phyloP scores from a whole-genome alignment of 2,797 vertebrate species.

The Mergus octosetaceus region DNA sequence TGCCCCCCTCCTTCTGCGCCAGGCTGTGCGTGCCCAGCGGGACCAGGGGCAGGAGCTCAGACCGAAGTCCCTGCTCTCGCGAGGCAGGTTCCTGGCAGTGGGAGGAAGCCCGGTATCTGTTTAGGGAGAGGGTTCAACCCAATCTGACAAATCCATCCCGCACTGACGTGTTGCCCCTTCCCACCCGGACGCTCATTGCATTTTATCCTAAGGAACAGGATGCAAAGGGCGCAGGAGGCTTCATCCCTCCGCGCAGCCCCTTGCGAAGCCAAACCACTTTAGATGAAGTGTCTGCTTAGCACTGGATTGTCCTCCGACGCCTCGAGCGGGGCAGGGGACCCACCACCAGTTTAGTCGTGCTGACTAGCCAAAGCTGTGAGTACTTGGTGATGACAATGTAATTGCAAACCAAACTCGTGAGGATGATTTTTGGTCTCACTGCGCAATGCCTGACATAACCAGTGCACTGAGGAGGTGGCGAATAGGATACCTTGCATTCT shows the following conservation, averaged over 20 bases:
- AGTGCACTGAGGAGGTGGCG: slow-evolving; percentile 1
- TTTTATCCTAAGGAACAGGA: not conserved
- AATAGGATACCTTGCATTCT: not conserved
- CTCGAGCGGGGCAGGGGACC: not conserved
- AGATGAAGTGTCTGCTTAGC: slow-evolving; percentile 2
- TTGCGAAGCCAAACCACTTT: slow-evolving; percentile 3
- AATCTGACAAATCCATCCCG: not conserved
- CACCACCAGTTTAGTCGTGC: not conserved
- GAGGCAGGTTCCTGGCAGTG: not conserved
- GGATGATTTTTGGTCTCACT: not conserved
- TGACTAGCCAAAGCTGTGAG: slow-evolving; percentile 13
- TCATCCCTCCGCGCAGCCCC: not conserved
- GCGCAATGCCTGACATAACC: not conserved
- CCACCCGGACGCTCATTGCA: not conserved
- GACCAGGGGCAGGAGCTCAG: not conserved
- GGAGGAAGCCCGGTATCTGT: not conserved
- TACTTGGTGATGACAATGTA: rapidly evolving
- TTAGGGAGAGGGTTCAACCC: slow-evolving; percentile 18
- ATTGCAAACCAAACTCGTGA: not conserved
- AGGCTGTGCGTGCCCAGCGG: rapidly evolving
- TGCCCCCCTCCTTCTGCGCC: not conserved
- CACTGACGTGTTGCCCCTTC: not conserved
- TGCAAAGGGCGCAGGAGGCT: not conserved
- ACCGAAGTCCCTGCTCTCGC: not conserved
- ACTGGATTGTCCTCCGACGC: not conserved